phyloP scores from a whole-genome alignment of 2,888 invertebrate species.

The Hypsopygia costalis region DNA sequence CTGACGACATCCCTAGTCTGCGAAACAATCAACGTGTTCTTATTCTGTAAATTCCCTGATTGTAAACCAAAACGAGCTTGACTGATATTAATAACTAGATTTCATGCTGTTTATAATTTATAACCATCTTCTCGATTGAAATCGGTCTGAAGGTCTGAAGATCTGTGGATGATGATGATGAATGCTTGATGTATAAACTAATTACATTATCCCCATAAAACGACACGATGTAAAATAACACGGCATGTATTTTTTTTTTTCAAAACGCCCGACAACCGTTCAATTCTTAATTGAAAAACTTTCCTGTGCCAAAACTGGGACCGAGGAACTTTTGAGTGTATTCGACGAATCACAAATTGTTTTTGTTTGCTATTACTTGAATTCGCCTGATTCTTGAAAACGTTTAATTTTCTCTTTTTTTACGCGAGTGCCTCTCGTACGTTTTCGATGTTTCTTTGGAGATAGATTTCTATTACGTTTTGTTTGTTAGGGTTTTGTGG shows the following conservation, averaged over 20 bases:
- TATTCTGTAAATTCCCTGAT: too few relatives aligned
- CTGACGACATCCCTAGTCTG: too few relatives aligned
- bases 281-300: constrained; percentile 63
- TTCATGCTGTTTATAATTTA: too few relatives aligned
- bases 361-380: constrained; percentile 45
- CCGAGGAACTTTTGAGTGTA: constrained; percentile 39
- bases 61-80: too few relatives aligned
- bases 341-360: constrained; percentile 52
- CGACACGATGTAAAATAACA: constrained; percentile 1
- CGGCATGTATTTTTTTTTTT: neutral
- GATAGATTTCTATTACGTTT: constrained; percentile 6
- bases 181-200: too few relatives aligned
- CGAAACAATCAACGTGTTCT: too few relatives aligned
- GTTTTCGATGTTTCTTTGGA: constrained; percentile 6
- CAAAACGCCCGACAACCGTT: constrained; percentile 23
- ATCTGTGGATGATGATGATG: too few relatives aligned
- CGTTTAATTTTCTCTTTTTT: constrained; percentile 28
- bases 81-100: too few relatives aligned
- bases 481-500: too few relatives aligned
- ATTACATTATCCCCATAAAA: too few relatives aligned
- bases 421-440: constrained; percentile 3
- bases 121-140: too few relatives aligned
- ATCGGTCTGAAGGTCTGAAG: too few relatives aligned
- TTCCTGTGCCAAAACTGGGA: constrained; percentile 37
- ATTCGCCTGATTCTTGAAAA: constrained; percentile 32